These are phyloP conservation scores for Cheumatopsyche charites DNA, from an alignment of 1,140 invertebrate species.

Conservation along the genomic window DNA sequence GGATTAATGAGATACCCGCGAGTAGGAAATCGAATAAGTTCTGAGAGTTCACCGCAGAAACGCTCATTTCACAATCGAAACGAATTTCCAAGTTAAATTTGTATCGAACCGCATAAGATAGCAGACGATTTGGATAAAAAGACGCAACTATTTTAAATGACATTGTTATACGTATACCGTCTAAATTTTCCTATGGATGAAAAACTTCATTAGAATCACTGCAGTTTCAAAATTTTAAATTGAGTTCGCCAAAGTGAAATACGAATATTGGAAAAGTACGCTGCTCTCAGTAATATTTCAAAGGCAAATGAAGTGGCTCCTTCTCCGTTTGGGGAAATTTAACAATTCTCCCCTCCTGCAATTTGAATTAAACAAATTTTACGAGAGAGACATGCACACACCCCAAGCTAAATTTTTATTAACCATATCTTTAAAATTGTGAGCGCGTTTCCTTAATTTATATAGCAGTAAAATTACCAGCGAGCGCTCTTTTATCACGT, in stretches of 20 bases:
- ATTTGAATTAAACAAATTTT: conserved; percentile 23
- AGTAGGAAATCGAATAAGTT: conserved; percentile 3
- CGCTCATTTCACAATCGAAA: no score
- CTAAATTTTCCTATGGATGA: no score
- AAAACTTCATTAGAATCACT: no score
- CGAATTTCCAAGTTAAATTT: no score
- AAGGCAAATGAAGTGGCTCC: not conserved
- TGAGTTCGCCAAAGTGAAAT: no score
- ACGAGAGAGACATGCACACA: not conserved
- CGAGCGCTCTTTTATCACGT: conserved; percentile 1
- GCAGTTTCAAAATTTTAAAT: no score
- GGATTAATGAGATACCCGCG: not conserved
- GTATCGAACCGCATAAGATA: no score
- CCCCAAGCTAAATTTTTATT: not conserved
- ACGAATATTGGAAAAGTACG: no score
- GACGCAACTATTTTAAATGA: no score
- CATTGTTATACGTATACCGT: no score
- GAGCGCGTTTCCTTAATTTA: conserved; percentile 11
- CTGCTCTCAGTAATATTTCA: no score
- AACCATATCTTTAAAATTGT: conserved; percentile 11
- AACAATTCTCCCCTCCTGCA: not conserved
- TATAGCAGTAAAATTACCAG: conserved; percentile 1
- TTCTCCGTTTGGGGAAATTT: not conserved
- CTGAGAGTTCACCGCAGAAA: not conserved
- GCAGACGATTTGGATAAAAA: no score